These are phyloP conservation scores for Takifugu bimaculatus DNA, from an alignment of 2,113 vertebrate genomes.

Conservation along the genomic window DNA sequence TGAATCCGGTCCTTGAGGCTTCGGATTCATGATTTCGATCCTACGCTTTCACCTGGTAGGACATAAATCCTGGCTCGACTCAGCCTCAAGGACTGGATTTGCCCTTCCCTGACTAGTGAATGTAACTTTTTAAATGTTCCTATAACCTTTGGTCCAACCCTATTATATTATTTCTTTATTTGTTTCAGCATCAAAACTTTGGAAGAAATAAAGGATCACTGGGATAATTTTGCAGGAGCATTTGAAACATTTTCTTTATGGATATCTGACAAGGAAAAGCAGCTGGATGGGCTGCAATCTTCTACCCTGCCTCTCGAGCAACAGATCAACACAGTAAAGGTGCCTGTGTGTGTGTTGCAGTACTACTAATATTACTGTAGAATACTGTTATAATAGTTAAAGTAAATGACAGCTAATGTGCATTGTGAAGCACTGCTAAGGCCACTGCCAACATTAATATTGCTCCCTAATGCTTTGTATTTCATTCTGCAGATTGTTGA, in stretches of 20 bases:
- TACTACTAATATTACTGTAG: not conserved
- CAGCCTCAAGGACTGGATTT: too few species aligned
- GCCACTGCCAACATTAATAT: not conserved
- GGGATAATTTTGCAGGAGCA: slow-evolving; percentile 85
- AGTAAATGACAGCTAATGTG: not conserved
- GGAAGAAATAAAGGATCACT: slow-evolving; percentile 87
- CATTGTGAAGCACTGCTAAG: not conserved
- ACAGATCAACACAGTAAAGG: slow-evolving; percentile 86
- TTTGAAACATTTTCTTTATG: slow-evolving; percentile 88
- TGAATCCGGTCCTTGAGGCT: too few species aligned
- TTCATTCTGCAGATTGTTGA: slow-evolving; percentile 66
- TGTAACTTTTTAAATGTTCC: too few species aligned
- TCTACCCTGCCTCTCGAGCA: slow-evolving; percentile 77
- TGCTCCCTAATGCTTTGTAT: not conserved
- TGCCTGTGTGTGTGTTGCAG: slow-evolving; percentile 44
- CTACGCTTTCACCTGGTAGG: too few species aligned
- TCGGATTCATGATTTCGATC: too few species aligned
- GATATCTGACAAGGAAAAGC: slow-evolving; percentile 89
- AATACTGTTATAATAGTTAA: not conserved
- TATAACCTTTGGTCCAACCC: too few species aligned
- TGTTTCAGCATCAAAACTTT: slow-evolving; percentile 85
- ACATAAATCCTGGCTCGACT: too few species aligned
- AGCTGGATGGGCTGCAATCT: slow-evolving; percentile 79
- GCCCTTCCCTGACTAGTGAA: too few species aligned
- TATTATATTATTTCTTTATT: not conserved